phyloP scores from a whole-genome alignment of 1,140 invertebrate genomes.

The Ceratosolen fusciceps region DNA sequence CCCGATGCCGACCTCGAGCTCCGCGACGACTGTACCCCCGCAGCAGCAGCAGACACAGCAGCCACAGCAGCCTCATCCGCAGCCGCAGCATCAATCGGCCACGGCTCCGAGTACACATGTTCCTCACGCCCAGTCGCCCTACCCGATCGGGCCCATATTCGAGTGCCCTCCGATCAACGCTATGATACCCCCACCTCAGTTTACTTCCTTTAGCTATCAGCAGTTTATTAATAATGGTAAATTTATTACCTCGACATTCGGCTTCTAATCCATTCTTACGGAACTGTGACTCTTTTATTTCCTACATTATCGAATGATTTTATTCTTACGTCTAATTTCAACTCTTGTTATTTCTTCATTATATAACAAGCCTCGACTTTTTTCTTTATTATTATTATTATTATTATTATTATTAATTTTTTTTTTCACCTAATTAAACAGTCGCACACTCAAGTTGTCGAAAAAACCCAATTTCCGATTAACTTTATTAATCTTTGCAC shows the following conservation, averaged over 20 bases:
- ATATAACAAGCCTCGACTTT: no score
- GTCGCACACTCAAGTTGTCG: no score
- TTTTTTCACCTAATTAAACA: no score
- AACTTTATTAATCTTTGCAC: no score
- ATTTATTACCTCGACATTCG: background rate
- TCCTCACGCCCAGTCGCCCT: conserved; percentile 47
- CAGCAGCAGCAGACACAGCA: background rate
- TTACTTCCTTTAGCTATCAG: conserved; percentile 74
- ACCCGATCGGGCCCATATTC: conserved; percentile 56
- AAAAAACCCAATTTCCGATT: no score
- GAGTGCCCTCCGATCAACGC: conserved; percentile 67
- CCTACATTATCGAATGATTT: no score
- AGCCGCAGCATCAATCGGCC: background rate
- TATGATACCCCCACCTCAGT: conserved; percentile 68
- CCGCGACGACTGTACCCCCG: background rate
- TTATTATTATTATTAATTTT: no score
- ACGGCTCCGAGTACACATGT: conserved; percentile 38
- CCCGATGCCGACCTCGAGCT: conserved; percentile 48
- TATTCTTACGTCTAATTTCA: no score
- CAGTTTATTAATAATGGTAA: conserved; percentile 73
- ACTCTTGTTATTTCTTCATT: no score
- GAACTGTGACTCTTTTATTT: no score
- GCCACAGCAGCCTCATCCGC: background rate
- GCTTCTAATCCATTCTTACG: no score
- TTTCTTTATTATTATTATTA: no score